Evolutionary conservation across 2,888 invertebrate species (phyloP).

Genomic region (Resseliella maxima): DNA sequence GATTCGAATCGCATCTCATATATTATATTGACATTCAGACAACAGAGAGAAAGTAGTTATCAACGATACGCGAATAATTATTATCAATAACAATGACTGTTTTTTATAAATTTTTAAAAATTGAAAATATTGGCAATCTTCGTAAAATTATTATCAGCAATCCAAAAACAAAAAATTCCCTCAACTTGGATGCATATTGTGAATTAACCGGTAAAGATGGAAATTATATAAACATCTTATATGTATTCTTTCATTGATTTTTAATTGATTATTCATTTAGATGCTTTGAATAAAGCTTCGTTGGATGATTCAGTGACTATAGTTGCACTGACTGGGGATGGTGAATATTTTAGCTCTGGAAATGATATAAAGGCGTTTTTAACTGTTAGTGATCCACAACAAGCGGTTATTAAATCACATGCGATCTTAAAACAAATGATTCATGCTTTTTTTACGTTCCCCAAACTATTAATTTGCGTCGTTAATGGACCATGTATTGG

Average conservation of each 20-base stretch:
- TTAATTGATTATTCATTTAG: too few relatives aligned
- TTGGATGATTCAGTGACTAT: conserved; percentile 74
- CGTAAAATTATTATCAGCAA: conserved; percentile 77
- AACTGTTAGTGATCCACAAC: conserved; percentile 61
- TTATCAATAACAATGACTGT: not conserved
- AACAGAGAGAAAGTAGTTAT: not conserved
- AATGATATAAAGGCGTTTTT: conserved; percentile 74
- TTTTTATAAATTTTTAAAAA: not conserved
- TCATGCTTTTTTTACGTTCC: conserved; percentile 83
- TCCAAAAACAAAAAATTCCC: conserved; percentile 83
- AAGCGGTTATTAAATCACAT: conserved; percentile 53
- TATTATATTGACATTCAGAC: not conserved
- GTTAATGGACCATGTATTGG: conserved; percentile 97
- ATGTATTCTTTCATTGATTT: too few relatives aligned
- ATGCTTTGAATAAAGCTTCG: conserved; percentile 75
- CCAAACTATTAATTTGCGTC: conserved; percentile 86
- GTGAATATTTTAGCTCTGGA: conserved; percentile 86
- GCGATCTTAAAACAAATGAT: conserved; percentile 73
- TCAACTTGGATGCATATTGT: conserved; percentile 67
- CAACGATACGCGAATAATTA: too few relatives aligned
- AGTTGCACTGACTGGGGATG: conserved; percentile 83
- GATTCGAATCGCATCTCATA: not conserved
- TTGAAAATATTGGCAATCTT: conserved; percentile 65
- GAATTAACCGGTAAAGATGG: not conserved
- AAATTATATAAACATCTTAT: not conserved